Conservation (phyloP, 2,113 vertebrate genomes). For the Micronycteris hirsuta region DNA sequence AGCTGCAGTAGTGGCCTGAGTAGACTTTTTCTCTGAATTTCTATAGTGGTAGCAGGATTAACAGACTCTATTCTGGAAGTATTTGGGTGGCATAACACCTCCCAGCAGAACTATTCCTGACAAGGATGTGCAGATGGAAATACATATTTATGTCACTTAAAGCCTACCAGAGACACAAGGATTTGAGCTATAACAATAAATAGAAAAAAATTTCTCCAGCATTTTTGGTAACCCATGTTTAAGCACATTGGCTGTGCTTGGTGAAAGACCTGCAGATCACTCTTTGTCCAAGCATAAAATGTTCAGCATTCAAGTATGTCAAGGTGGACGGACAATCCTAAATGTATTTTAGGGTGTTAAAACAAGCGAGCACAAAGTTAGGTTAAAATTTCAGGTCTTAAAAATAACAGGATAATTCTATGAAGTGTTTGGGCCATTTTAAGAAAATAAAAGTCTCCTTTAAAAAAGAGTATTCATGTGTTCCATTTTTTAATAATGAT, state of each 20-base stretch:
- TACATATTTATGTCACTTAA: slow-evolving; percentile 79
- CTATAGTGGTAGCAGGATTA: slow-evolving; percentile 76
- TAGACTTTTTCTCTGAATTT: slow-evolving; percentile 72
- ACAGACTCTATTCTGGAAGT: slow-evolving; percentile 78
- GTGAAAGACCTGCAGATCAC: slow-evolving; percentile 63
- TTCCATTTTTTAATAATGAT: slow-evolving; percentile 1
- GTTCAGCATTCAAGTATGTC: slow-evolving; percentile 40
- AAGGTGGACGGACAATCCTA: slow-evolving; percentile 58
- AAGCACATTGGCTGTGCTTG: slow-evolving; percentile 62
- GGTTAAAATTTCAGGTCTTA: slow-evolving; percentile 56
- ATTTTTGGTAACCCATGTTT: slow-evolving; percentile 71
- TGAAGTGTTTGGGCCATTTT: slow-evolving; percentile 44
- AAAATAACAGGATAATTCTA: slow-evolving; percentile 55
- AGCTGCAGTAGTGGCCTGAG: slow-evolving; percentile 73
- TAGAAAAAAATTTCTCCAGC: slow-evolving; percentile 69
- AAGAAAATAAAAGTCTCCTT: neutral
- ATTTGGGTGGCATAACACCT: slow-evolving; percentile 77
- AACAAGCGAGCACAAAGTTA: slow-evolving; percentile 36
- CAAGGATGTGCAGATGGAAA: slow-evolving; percentile 79
- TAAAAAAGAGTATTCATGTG: neutral
- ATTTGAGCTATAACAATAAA: slow-evolving; percentile 77
- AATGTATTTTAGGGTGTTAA: slow-evolving; percentile 48
- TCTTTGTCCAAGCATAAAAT: slow-evolving; percentile 68
- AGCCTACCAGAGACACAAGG: slow-evolving; percentile 76
- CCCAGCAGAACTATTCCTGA: slow-evolving; percentile 78